These are phyloP conservation scores for Trichechus manatus DNA, from an alignment of 2,113 vertebrate genomes.

Conservation along the genomic window DNA sequence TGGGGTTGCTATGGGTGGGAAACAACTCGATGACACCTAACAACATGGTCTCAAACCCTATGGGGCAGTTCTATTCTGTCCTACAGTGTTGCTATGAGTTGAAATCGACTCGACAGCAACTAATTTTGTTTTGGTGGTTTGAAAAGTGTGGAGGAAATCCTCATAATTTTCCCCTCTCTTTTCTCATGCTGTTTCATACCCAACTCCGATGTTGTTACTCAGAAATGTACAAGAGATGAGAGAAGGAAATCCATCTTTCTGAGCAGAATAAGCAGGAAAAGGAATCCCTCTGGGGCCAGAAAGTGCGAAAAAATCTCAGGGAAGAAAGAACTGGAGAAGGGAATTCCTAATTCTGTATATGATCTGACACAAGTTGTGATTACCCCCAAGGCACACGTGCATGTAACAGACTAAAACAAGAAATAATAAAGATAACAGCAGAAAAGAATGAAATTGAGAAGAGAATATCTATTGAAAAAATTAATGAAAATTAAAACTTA, in stretches of 20 bases:
- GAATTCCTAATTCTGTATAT: not conserved
- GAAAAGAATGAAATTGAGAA: not conserved
- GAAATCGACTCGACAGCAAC: too few relatives aligned
- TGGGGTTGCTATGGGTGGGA: too few relatives aligned
- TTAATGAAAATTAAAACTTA: not conserved
- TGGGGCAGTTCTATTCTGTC: too few relatives aligned
- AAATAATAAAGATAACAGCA: not conserved
- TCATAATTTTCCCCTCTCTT: not conserved
- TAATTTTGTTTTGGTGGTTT: not conserved
- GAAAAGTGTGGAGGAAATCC: not conserved
- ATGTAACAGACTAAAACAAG: not conserved
- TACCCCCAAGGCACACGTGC: accelerated
- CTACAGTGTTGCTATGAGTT: too few relatives aligned
- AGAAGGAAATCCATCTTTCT: not conserved
- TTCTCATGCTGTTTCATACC: not conserved
- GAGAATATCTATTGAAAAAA: not conserved
- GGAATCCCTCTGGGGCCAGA: not conserved
- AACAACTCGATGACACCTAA: too few relatives aligned
- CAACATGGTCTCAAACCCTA: too few relatives aligned
- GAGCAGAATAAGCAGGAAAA: not conserved
- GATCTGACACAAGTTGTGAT: not conserved
- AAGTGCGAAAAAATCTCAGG: not conserved
- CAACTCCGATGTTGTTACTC: not conserved
- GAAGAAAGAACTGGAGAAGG: not conserved
- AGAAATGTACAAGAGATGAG: not conserved